Percentiles rank a stretch among this genome's conserved stretches.
Evolutionary conservation across 2,797 vertebrate genomes (phyloP).

Genomic region (Oryzias sinensis): DNA sequence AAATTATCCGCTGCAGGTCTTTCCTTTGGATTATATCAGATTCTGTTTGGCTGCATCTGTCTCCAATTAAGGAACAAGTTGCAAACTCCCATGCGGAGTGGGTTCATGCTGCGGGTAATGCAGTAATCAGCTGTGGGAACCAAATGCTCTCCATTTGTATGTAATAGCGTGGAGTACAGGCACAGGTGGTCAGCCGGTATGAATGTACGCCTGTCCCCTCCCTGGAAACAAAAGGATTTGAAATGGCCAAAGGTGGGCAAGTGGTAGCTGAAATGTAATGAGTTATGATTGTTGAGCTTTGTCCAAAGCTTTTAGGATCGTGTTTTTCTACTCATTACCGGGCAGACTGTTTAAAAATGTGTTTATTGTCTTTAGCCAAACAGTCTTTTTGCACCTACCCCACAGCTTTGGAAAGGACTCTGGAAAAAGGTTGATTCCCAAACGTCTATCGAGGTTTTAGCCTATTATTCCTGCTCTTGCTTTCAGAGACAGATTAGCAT

Average conservation of each 20-base stretch:
- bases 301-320: slow-evolving; percentile 34
- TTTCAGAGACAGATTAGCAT: slow-evolving; percentile 52
- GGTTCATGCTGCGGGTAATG: slow-evolving; percentile 70
- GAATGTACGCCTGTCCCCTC: slow-evolving; percentile 45
- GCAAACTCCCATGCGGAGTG: slow-evolving; percentile 56
- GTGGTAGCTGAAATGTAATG: slow-evolving; percentile 29
- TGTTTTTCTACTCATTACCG: neutral
- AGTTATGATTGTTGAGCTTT: slow-evolving; percentile 32
- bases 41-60: slow-evolving; percentile 68
- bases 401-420: slow-evolving; percentile 8
- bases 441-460: slow-evolving; percentile 29
- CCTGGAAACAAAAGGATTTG: slow-evolving; percentile 54
- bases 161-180: slow-evolving; percentile 53
- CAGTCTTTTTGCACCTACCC: slow-evolving; percentile 2
- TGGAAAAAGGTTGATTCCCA: slow-evolving; percentile 21
- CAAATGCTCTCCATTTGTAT: slow-evolving; percentile 71
- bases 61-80: slow-evolving; percentile 65
- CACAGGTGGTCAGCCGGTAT: slow-evolving; percentile 66
- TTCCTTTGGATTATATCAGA: slow-evolving; percentile 59
- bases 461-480: slow-evolving; percentile 34
- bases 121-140: slow-evolving; percentile 79
- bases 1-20: slow-evolving; percentile 54
- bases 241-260: slow-evolving; percentile 46
- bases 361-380: slow-evolving; percentile 6
- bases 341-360: slow-evolving; percentile 7